These are phyloP conservation scores for Nestor notabilis DNA, from an alignment of 2,113 vertebrate genomes.

Conservation along the genomic window DNA sequence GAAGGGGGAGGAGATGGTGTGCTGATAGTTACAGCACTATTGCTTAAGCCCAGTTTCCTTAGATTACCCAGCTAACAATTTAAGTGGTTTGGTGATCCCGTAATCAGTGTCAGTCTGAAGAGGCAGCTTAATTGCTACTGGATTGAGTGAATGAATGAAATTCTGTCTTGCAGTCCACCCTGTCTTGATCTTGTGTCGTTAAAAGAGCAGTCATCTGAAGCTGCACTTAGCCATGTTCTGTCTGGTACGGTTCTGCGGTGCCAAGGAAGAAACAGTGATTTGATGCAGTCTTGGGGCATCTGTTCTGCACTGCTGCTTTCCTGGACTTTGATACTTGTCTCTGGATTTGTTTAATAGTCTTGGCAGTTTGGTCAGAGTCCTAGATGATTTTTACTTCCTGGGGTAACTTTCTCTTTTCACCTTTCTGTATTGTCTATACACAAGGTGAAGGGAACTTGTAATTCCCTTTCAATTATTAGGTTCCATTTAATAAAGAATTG, in stretches of 20 bases:
- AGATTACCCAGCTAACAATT: not conserved
- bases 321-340: not conserved
- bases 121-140: not conserved
- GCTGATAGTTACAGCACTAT: not conserved
- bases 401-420: not conserved
- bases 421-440: not conserved
- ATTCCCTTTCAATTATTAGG: not conserved
- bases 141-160: not conserved
- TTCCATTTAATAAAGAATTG: not conserved
- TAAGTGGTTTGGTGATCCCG: not conserved
- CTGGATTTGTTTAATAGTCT: not conserved
- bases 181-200: accelerated
- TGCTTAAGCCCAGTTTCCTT: not conserved
- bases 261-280: not conserved
- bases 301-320: not conserved
- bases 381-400: not conserved
- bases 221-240: not conserved
- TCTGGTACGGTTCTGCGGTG: accelerated
- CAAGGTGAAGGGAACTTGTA: not conserved
- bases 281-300: not conserved
- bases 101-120: not conserved
- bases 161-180: not conserved
- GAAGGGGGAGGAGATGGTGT: not conserved
- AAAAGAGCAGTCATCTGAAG: not conserved
- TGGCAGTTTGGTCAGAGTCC: not conserved